Evolutionary conservation across 1,140 invertebrate species (phyloP), one percentile per base, ranked within the genome.

Genomic region (Archivesica marissinica): DNA sequence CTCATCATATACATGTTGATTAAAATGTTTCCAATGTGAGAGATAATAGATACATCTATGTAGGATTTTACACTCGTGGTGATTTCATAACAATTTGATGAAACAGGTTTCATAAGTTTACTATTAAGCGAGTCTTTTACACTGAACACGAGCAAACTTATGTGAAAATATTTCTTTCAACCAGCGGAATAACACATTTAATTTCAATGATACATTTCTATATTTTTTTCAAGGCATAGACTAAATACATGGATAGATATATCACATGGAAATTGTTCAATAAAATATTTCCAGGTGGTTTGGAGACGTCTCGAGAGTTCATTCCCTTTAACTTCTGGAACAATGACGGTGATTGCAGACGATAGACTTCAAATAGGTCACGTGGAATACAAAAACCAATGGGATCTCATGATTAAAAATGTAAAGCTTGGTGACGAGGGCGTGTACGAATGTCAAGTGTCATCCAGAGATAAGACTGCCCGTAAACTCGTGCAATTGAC

Each of bases 381-480:
- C 75, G 75, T 85, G 33, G 79, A 86, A 0, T 74, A 86, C n/a
- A 56, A 80, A 17, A 59, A 85, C 39, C 85, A 90, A 52, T 91
- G 90, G 90, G 87, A 88, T 39, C 84, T 91, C 13, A 77, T 90
- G 28, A 90, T 91, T 30, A 89, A 89, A 86, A 89, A 90, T 50
- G 90, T 91, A 0, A 85, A 88, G 28, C 64, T 74, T 15, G 86
- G 88, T 59, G 89, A 91, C 50, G 87, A 56, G 0, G 90, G 90
- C 9, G 68, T 87, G 25, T 91, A 91, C 80, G 90, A 91, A 82
- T 91, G 90, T 39, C 90, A 91, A 72, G 85, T 91, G 23, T 78
- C 86, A 13, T 90, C 90, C 4, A 85, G n/a, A 38, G 80, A 89
- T 54, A 83, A 82, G 59, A 64, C 76, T 20, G 41, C 88, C 15